These are phyloP conservation scores for Arrhamphus sclerolepis DNA, from an alignment of 2,797 vertebrate species.

Conservation along the genomic window DNA sequence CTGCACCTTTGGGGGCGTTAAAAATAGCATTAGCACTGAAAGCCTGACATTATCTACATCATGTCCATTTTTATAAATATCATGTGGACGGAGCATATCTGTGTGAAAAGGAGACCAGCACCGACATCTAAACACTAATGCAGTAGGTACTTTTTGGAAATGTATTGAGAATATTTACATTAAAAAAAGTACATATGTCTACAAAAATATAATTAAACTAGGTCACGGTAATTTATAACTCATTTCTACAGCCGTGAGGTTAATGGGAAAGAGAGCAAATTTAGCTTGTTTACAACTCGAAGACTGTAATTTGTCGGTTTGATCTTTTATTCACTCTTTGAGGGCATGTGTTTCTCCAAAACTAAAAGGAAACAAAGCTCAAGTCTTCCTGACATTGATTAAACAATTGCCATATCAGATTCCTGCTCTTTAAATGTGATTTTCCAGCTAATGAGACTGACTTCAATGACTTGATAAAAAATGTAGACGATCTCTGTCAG, in stretches of 20 bases:
- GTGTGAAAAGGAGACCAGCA: slow-evolving; percentile 12
- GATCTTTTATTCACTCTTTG: slow-evolving; percentile 46
- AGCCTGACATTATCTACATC: slow-evolving; percentile 11
- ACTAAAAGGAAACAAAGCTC: slow-evolving; percentile 46
- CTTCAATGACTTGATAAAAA: slow-evolving; percentile 69
- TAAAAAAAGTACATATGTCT: slow-evolving; percentile 55
- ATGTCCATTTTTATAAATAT: slow-evolving; percentile 8
- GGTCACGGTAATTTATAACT: slow-evolving; percentile 70
- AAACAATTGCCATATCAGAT: slow-evolving; percentile 57
- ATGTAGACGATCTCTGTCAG: slow-evolving; percentile 53
- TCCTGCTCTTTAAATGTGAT: slow-evolving; percentile 52
- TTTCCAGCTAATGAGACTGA: slow-evolving; percentile 72
- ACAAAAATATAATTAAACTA: slow-evolving; percentile 63
- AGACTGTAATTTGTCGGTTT: slow-evolving; percentile 61
- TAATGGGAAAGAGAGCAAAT: slow-evolving; percentile 49
- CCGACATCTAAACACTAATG: slow-evolving; percentile 33
- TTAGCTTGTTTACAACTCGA: slow-evolving; percentile 57
- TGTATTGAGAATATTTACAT: slow-evolving; percentile 42
- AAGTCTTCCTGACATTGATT: slow-evolving; percentile 50
- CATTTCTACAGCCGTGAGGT: slow-evolving; percentile 50
- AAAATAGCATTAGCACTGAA: slow-evolving; percentile 5
- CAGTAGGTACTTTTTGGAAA: slow-evolving; percentile 25
- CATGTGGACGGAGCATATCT: neutral
- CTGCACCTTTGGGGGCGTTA: neutral
- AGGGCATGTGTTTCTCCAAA: slow-evolving; percentile 21